phyloP scores from a whole-genome alignment of 2,888 invertebrate genomes.

The Chydorus sphaericus region DNA sequence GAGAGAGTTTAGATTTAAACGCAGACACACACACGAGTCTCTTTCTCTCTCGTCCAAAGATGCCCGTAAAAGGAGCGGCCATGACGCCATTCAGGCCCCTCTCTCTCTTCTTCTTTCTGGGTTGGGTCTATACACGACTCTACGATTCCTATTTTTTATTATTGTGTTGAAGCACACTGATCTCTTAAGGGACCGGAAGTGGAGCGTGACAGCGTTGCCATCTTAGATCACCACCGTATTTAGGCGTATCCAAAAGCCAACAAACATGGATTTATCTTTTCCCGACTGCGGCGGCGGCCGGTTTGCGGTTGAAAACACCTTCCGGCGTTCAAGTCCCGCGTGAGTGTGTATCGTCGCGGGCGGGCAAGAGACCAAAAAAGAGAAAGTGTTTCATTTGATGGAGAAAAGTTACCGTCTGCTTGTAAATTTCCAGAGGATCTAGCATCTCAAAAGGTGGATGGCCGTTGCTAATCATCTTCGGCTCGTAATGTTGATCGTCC shows the following conservation, averaged over 20 bases:
- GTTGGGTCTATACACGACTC: neutral
- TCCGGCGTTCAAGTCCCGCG: conserved; percentile 11
- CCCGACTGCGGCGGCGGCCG: neutral
- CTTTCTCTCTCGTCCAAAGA: no score
- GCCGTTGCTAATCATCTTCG: no score
- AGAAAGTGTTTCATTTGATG: neutral
- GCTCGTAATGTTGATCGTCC: neutral
- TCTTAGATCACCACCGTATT: neutral
- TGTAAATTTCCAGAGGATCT: neutral
- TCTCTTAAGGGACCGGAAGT: neutral
- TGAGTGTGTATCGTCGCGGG: neutral
- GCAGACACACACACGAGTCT: no score
- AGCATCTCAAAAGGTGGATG: neutral
- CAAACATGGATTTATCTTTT: neutral
- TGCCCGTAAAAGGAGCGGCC: conserved; percentile 5
- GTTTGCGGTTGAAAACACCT: conserved; percentile 9
- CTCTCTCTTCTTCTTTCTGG: neutral
- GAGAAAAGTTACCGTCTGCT: neutral
- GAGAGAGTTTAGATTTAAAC: no score
- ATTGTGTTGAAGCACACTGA: neutral
- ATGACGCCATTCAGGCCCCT: neutral
- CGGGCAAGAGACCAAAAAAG: neutral
- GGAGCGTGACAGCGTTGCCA: neutral
- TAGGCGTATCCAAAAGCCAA: neutral
- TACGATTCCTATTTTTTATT: no score